Base-by-base conservation (phyloP, 2,888 invertebrate genomes). In the Camptogramma bilineatum region DNA sequence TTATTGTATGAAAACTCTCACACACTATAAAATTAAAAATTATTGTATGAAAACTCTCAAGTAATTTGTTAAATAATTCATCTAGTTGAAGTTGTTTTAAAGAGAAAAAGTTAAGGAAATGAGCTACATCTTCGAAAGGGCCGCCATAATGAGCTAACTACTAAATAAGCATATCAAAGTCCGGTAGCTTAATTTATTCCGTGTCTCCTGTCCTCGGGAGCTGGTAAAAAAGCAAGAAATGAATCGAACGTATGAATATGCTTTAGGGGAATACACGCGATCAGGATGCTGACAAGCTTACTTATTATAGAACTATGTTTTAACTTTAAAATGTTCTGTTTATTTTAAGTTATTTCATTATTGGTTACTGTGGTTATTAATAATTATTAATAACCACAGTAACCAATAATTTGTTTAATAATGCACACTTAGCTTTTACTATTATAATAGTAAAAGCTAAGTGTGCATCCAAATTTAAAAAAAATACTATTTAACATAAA, bases 121-220 rank as follows among this genome's bases (percentile, higher is more conserved):
- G 19, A 56, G 46, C 17, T 18, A 16, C 56, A 53, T 21, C 50
- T 13, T 21, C 50, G 13, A 66, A 53, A 31, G 47, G 52, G 19
- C 42, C 53, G 51, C n/a, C 73, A 77, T 77, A 80, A 79, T 76
- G 73, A 76, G 70, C 68, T 64, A 73, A 73, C 71, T 73, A 72
- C 73, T 73, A 75, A 76, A 74, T 76, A 77, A 76, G 72, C 81
- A 82, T 84, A 86, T 87, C 84, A 81, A 88, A 89, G 77, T 86
- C 86, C 91, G 79, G 91, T 91, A 91, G 91, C 91, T 86, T 91
- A 91, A 91, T 91, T 81, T 89, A 91, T 91, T 85, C 91, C 76
- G 82, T 87, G 88, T 89, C 85, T 78, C 76, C 72, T 86, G 88
- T 88, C 84, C 76, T 75, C 74, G 66, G 71, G 74, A 73, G 78